Evolutionary conservation across 1,140 invertebrate genomes (phyloP).

Genomic region (Drosophila prosaltans): DNA sequence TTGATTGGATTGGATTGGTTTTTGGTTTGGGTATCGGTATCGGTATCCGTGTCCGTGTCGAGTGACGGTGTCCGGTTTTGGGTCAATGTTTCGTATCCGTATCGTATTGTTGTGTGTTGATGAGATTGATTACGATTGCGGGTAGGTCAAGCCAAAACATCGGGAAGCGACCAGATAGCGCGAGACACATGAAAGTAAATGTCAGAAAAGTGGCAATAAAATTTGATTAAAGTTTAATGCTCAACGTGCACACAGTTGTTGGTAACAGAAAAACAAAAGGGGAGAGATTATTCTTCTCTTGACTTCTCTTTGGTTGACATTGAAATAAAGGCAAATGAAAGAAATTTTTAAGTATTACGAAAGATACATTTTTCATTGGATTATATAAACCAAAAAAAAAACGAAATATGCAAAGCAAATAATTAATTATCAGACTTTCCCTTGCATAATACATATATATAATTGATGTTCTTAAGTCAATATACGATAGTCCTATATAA

Average conservation of each 20-base stretch:
- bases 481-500: no score
- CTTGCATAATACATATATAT: no score
- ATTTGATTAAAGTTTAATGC: slow-evolving; percentile 78
- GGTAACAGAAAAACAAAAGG: slow-evolving; percentile 13
- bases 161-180: slow-evolving; percentile 34
- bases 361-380: no score
- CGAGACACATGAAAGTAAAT: slow-evolving; percentile 66
- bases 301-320: no score
- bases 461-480: no score
- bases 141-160: slow-evolving; percentile 22
- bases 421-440: no score
- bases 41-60: slow-evolving; percentile 5
- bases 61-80: slow-evolving; percentile 14
- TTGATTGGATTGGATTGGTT: slow-evolving; percentile 76
- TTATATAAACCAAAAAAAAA: no score
- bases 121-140: slow-evolving; percentile 78
- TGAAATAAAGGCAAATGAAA: no score
- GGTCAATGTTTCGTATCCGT: slow-evolving; percentile 32
- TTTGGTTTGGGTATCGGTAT: slow-evolving; percentile 11
- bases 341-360: no score
- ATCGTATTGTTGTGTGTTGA: slow-evolving; percentile 69
- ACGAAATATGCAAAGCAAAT: no score
- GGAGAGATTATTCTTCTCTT: neutral
- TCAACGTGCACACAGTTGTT: slow-evolving; percentile 39
- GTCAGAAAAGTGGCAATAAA: slow-evolving; percentile 67